Base-by-base conservation (phyloP, 2,888 invertebrate genomes). In the Andrena flavipes region DNA sequence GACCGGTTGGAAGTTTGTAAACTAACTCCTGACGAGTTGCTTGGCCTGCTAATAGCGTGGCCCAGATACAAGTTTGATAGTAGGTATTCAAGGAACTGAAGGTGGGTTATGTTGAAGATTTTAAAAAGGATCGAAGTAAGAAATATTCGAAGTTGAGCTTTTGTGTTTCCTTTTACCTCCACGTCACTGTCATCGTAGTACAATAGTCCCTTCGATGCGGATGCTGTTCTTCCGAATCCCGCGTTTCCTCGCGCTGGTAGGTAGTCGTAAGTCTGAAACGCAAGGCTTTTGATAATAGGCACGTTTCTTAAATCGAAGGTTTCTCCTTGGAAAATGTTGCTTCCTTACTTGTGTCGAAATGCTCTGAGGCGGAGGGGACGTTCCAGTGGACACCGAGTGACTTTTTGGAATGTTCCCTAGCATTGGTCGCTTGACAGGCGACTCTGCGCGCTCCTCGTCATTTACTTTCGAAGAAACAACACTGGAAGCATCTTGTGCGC, bases 311-410 rank as follows among this genome's bases (percentile, higher is more conserved):
- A 13, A 49, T 54, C 69, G 29, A 56, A 73, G 59, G 8, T 62
- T 62, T 70, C 67, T 67, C 76, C 30, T 71, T 60, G 33, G 49
- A 49, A 33, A 74, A 76, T n/a, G 63, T 70, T 72, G 16, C 48
- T 30, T 20, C 86, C 91, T 90, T 93, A 97, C 97, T 96, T 98
- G 98, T 30, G 98, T 98, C 33, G 98, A 97, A 91, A 97, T 97
- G 92, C 95, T 97, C 94, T 98, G 98, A 2, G 98, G 98, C 48
- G 97, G 97, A 60, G 98, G 98, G 48, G 97, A 98, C 48, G 98
- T 98, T 79, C 97, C 97, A 67, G 96, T 97, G 77, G 97, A 97
- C 60, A 94, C 94, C 42, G 94, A 89, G 59, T 89, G 83, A 29
- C 67, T 82, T 63, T 80, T 86, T 2, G 60, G 16, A 23, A 83